A percentile compares a stretch with the other conserved stretches of the same genome.
Conservation (phyloP, 2,797 vertebrate species). For the Chrosomus eos region DNA sequence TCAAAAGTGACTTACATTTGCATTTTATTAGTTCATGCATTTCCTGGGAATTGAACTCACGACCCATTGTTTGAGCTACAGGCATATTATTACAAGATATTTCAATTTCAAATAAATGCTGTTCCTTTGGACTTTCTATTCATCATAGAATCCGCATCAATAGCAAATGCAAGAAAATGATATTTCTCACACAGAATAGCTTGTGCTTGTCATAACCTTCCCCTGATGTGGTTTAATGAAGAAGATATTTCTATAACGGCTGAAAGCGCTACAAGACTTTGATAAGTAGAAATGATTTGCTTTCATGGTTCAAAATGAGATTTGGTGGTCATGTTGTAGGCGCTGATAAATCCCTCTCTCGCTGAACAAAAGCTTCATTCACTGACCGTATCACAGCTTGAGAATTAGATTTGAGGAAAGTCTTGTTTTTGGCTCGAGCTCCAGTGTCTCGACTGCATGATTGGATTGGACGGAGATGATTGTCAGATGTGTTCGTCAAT, state of each 20-base stretch:
- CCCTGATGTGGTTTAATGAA: background rate
- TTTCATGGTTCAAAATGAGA: background rate
- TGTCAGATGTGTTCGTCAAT: constrained; percentile 19
- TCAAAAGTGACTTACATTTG: background rate
- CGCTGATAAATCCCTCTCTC: background rate
- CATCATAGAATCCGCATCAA: background rate
- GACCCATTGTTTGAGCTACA: background rate
- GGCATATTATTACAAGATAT: background rate
- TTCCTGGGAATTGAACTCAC: background rate
- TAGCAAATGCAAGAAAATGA: background rate
- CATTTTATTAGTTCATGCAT: background rate
- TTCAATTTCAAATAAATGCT: background rate
- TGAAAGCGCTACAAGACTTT: background rate
- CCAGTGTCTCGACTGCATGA: constrained; percentile 8
- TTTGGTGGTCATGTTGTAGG: background rate
- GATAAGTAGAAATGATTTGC: background rate
- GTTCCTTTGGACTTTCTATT: too few species aligned
- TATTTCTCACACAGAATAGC: background rate
- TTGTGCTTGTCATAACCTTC: background rate
- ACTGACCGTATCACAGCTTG: background rate
- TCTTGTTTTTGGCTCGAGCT: constrained; percentile 40
- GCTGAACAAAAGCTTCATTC: background rate
- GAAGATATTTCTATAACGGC: background rate
- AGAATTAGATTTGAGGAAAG: constrained; percentile 45
- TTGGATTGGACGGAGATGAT: constrained; percentile 8